Base-by-base conservation (phyloP, 2,888 invertebrate genomes). In the Lamellibrachia satsuma region DNA sequence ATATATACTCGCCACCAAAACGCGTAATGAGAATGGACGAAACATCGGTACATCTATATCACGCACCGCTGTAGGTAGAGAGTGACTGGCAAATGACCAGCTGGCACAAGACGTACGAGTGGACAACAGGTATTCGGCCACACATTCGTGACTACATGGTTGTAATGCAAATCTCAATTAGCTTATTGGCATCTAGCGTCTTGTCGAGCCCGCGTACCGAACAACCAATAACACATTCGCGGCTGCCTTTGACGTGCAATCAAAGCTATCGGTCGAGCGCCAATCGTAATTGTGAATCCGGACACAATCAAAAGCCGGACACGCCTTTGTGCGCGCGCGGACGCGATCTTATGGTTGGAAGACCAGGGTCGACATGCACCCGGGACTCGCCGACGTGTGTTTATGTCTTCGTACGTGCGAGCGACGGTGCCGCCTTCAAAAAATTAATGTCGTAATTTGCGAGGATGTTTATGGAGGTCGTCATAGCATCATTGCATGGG, bases 141-240 rank as follows among this genome's bases (percentile, higher is more conserved):
- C 75, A 75, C 22, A 75, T 22, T 75, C 75, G 75, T 75, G 75
- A 75, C 75, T 75, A 75, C 75, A 75, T 75, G 75, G 75, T 75
- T 22, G 75, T 75, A 75, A 75, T 75, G 75, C 75, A 75, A 75
- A 75, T 75, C 75, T 75, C 75, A 75, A 75, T 75, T 75, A 75
- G 75, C 75, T 75, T 75, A 75, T 75, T 75, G 22, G 75, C 75
- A 3, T 22, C 22, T 15, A 22, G 15, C 75, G 75, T 75, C 75
- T 11, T 75, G 75, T 15, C 22, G 22, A 75, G 75, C 75, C 22
- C 75, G 2, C 75, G 22, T 15, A 75, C 75, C 15, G 75, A 22
- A 75, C 75, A 75, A 75, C 75, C 75, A 75, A 75, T 75, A 75
- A 75, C 75, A 15, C 22, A 75, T 75, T 75, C 75, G 22, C 75